Evolutionary conservation across 2,797 vertebrate genomes (phyloP).

Genomic region (Cryptoprocta ferox): DNA sequence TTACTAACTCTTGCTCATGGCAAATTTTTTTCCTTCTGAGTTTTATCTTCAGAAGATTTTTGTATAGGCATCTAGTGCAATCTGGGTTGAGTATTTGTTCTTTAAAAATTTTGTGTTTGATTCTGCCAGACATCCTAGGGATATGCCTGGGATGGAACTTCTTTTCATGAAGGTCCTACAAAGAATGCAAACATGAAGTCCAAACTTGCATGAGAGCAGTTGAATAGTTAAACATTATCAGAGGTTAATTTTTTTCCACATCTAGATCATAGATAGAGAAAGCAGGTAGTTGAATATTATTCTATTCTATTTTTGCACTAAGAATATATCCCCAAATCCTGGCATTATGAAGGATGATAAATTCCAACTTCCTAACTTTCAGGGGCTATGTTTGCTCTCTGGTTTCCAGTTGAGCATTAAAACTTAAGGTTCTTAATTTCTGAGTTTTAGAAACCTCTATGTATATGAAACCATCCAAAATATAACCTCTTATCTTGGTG

Average conservation of each 20-base stretch:
- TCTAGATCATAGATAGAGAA: background rate
- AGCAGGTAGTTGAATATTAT: background rate
- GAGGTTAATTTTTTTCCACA: background rate
- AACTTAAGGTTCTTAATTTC: background rate
- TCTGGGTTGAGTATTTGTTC: background rate
- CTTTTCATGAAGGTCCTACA: background rate
- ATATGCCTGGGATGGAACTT: background rate
- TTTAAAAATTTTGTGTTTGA: background rate
- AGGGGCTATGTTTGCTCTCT: background rate
- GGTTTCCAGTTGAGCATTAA: background rate
- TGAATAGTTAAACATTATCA: background rate
- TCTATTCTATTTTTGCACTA: background rate
- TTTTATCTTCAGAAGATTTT: background rate
- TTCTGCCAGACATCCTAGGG: background rate
- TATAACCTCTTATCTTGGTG: background rate
- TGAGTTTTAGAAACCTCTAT: constrained; percentile 14
- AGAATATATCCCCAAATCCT: background rate
- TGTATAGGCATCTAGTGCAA: background rate
- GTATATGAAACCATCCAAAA: background rate
- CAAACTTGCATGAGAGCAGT: background rate
- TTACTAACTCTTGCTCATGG: background rate
- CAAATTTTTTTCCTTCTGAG: background rate
- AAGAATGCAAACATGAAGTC: background rate
- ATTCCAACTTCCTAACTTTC: background rate
- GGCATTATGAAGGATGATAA: background rate